Evolutionary conservation across 2,797 vertebrate species (phyloP).

Genomic region (Luscinia megarhynchos): DNA sequence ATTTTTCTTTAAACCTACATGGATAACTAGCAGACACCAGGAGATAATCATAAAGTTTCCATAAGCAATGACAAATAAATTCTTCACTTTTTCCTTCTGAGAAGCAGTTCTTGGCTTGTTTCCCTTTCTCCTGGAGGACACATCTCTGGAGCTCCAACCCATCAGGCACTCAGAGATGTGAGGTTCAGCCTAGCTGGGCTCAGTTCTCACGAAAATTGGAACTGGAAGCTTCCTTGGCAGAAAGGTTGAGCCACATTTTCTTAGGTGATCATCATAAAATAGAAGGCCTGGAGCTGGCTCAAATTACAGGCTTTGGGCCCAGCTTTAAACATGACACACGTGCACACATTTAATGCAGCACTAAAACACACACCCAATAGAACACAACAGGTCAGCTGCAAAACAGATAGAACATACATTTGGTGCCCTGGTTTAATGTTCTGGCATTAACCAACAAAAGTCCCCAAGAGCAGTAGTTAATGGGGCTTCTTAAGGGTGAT

Average conservation of each 20-base stretch:
- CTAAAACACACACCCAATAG: rapidly evolving
- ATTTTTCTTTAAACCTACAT: background rate
- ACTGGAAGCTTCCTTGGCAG: background rate
- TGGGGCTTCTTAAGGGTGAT: background rate
- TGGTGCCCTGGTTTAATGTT: background rate
- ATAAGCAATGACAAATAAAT: background rate
- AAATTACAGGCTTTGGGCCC: background rate
- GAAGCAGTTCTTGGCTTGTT: background rate
- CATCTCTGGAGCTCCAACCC: background rate
- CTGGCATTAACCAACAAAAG: background rate
- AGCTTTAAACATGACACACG: background rate
- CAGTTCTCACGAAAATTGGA: background rate
- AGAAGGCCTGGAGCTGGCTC: background rate
- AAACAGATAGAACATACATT: background rate
- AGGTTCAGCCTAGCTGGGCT: background rate
- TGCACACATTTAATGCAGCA: rapidly evolving
- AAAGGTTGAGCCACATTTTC: background rate
- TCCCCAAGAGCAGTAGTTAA: background rate
- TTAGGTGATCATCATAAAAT: rapidly evolving
- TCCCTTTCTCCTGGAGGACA: background rate
- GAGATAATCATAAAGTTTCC: background rate
- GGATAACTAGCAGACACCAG: background rate
- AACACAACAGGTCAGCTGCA: rapidly evolving
- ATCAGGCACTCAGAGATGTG: rapidly evolving
- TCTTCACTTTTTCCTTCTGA: background rate